These are phyloP conservation scores for Ciona savignyi DNA, from an alignment of 23 tunicate genomes.

Conservation along the genomic window DNA sequence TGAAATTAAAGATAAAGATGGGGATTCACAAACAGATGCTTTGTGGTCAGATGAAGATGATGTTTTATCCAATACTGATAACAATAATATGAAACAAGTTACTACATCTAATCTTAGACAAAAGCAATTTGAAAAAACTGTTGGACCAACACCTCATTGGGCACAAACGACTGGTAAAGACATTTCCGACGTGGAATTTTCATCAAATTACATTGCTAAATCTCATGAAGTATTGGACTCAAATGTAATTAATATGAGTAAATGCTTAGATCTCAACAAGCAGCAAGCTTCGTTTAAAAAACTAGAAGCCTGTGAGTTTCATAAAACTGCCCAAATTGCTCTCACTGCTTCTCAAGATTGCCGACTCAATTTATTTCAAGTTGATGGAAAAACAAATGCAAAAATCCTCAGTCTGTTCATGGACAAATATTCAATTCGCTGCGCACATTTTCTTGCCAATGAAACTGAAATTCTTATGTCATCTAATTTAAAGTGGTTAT, in stretches of 20 bases:
- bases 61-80: neutral
- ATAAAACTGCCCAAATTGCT: conserved; percentile 55
- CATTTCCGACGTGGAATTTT: neutral
- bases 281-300: conserved; percentile 28
- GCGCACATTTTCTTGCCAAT: conserved; percentile 74
- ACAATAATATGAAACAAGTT: neutral
- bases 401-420: conserved; percentile 76
- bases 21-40: conserved; percentile 7
- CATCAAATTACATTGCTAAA: conserved; percentile 19
- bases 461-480: conserved; percentile 77
- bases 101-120: conserved; percentile 16
- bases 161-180: conserved; percentile 7
- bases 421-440: conserved; percentile 78
- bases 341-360: conserved; percentile 79
- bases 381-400: conserved; percentile 80
- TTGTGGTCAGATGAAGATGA: conserved; percentile 83
- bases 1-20: conserved; percentile 1
- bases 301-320: conserved; percentile 79
- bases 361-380: conserved; percentile 72
- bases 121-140: conserved; percentile 60
- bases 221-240: conserved; percentile 8
- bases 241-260: conserved; percentile 26
- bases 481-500: conserved; percentile 32
- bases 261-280: conserved; percentile 68
- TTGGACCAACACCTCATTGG: conserved; percentile 75